Evolutionary conservation across 2,888 invertebrate genomes (phyloP).

Genomic region (Archips crataeganus): DNA sequence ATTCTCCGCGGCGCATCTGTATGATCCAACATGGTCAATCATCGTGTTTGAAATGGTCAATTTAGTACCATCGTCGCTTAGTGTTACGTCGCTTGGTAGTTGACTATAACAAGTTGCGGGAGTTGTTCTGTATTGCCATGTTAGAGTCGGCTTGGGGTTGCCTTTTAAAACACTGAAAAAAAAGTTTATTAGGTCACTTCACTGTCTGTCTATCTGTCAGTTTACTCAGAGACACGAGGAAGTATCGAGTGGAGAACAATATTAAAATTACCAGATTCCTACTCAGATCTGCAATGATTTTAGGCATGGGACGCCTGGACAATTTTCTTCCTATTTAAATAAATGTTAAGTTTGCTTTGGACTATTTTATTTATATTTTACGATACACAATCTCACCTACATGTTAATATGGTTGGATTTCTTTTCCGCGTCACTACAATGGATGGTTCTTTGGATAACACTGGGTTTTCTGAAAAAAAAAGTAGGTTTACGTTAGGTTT

Average conservation of each 20-base stretch:
- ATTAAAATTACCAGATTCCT: too few relatives aligned
- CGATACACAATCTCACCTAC: conserved; percentile 80
- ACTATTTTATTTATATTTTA: neutral
- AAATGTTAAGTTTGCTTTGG: too few relatives aligned
- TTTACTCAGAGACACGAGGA: neutral
- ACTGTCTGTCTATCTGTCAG: too few relatives aligned
- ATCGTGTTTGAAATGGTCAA: conserved; percentile 57
- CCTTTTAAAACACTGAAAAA: conserved; percentile 63
- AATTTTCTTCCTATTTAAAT: too few relatives aligned
- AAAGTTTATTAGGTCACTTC: neutral
- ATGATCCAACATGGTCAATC: conserved; percentile 61
- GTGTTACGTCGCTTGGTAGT: conserved; percentile 48
- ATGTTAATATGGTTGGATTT: conserved; percentile 65
- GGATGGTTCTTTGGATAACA: conserved; percentile 56
- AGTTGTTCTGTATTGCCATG: conserved; percentile 60
- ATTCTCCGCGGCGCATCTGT: conserved; percentile 71
- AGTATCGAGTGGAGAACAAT: too few relatives aligned
- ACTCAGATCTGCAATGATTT: too few relatives aligned
- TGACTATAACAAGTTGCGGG: conserved; percentile 47
- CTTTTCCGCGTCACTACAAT: conserved; percentile 53
- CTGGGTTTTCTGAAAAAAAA: conserved; percentile 62
- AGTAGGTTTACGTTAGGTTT: too few relatives aligned
- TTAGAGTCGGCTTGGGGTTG: conserved; percentile 65
- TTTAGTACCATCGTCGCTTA: conserved; percentile 48
- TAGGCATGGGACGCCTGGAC: too few relatives aligned